A percentile compares a stretch with the other conserved stretches of the same genome.
phyloP scores from a whole-genome alignment of 2,888 invertebrate genomes.

The Leucophora obtusa region DNA sequence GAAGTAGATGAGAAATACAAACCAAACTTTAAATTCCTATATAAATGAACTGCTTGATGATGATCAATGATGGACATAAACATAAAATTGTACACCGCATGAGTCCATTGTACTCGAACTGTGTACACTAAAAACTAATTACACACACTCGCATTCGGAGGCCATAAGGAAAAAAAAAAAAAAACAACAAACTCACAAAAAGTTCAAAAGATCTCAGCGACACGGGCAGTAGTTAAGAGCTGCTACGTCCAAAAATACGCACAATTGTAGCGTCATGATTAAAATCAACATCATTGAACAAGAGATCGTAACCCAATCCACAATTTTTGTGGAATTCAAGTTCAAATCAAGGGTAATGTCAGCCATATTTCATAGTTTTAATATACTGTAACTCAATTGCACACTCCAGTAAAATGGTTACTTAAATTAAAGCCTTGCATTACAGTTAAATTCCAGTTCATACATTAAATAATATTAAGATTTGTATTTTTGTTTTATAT shows the following conservation, averaged over 20 bases:
- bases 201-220: slow-evolving; percentile 62
- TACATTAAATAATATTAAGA: too few relatives aligned
- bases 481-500: too few relatives aligned
- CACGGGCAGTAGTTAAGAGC: slow-evolving; percentile 23
- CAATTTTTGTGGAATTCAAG: too few relatives aligned
- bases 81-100: slow-evolving; percentile 59
- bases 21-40: slow-evolving; percentile 30
- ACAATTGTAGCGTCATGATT: slow-evolving; percentile 43
- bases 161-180: slow-evolving; percentile 23
- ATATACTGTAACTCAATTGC: too few relatives aligned
- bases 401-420: too few relatives aligned
- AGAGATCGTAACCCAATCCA: too few relatives aligned
- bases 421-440: too few relatives aligned
- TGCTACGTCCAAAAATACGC: slow-evolving; percentile 31
- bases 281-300: slow-evolving; percentile 39
- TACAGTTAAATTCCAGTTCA: too few relatives aligned
- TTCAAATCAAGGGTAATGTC: too few relatives aligned
- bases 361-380: too few relatives aligned
- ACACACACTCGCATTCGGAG: slow-evolving; percentile 17
- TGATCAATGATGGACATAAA: slow-evolving; percentile 63
- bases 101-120: slow-evolving; percentile 43
- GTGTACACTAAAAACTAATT: slow-evolving; percentile 48
- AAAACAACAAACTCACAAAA: slow-evolving; percentile 19
- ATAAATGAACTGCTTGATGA: slow-evolving; percentile 59
- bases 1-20: slow-evolving; percentile 30